Conservation (phyloP, 1,140 invertebrate genomes). For the Saccostrea cuccullata region DNA sequence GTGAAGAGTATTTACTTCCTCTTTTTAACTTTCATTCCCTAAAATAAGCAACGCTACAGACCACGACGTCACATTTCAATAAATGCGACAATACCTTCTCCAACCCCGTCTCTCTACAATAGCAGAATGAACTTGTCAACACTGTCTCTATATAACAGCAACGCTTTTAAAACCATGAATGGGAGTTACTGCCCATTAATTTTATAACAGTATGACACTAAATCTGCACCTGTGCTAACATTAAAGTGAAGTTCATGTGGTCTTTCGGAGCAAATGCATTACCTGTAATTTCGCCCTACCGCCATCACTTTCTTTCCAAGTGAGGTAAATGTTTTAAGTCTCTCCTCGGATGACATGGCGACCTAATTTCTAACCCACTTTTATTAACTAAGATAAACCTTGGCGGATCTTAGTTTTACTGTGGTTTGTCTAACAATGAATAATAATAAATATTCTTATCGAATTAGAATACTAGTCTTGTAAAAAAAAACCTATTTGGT, state of each 20-base stretch:
- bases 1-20: too few relatives aligned
- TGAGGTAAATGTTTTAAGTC: conserved; percentile 26
- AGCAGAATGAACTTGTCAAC: too few relatives aligned
- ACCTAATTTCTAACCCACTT: neutral
- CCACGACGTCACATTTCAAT: too few relatives aligned
- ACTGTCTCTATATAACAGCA: too few relatives aligned
- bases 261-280: neutral
- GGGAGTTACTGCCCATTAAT: neutral
- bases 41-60: too few relatives aligned
- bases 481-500: too few relatives aligned
- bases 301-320: conserved; percentile 49
- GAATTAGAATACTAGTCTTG: too few relatives aligned
- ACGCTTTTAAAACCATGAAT: neutral
- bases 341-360: neutral
- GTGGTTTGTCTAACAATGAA: too few relatives aligned
- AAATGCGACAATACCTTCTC: too few relatives aligned
- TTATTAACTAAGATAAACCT: neutral
- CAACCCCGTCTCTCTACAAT: too few relatives aligned
- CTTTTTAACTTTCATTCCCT: too few relatives aligned
- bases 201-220: neutral
- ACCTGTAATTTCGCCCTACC: conserved; percentile 48
- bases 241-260: neutral
- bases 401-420: neutral
- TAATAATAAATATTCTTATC: too few relatives aligned
- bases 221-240: neutral